Base-by-base conservation (phyloP, 2,113 vertebrate genomes). In the Ancistrus triradiatus region DNA sequence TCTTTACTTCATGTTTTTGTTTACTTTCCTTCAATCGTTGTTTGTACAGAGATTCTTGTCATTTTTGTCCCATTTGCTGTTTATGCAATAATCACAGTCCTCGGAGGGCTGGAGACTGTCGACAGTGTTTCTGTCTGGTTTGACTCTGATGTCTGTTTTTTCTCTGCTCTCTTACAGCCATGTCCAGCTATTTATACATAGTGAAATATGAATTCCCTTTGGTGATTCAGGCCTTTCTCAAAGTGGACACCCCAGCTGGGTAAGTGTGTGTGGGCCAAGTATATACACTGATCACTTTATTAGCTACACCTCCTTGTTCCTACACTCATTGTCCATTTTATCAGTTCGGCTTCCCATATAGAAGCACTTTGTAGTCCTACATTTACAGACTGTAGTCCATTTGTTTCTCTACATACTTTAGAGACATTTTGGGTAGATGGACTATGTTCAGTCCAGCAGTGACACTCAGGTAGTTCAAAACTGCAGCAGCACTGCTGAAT, bases 121-220 rank as follows among this genome's bases (percentile, higher is more conserved):
- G 38, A 25, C 25, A 52, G 62, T 2, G 24, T n/a, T 48, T 42
- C 27, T n/a, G n/a, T n/a, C 28, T 59, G 50, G 35, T 42, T 42
- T 42, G 13, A 42, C 27, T 7, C 27, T 42, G 3, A 42, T 43
- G 3, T 10, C 8, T 21, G 10, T 4, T 42, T 15, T 42, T 14
- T 42, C 38, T 42, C 4, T 42, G 11, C 14, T 31, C 15, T 57
- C 51, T 57, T 49, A 57, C 84, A 98, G 96, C 93, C 63, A 98
- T 98, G 89, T 86, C 96, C 84, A 95, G 92, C 81, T 98, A 97
- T 83, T 88, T 98, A 70, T 96, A 95, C 83, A 97, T 98, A 65
- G 93, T 97, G 17, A 98, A 95, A 86, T 94, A 91, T 68, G 95
- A 98, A 77, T 89, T 97, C 46, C 95, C 95, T 46, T 82, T 91